phyloP scores from a whole-genome alignment of 2,797 vertebrate genomes.

The Oreochromis mossambicus region DNA sequence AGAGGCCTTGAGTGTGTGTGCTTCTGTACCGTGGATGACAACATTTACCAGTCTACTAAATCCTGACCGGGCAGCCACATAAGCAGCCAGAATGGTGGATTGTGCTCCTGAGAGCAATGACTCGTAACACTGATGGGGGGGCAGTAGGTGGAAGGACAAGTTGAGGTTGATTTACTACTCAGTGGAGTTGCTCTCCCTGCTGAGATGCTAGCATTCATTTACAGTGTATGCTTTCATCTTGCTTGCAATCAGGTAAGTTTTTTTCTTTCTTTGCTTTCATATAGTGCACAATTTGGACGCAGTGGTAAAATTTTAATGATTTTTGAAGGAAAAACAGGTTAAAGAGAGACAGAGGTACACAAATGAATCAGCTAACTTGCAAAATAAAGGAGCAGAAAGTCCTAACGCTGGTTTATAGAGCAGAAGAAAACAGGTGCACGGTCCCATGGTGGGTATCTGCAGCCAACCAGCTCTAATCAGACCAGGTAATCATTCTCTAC shows the following conservation, averaged over 20 bases:
- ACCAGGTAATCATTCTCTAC: conserved; percentile 55
- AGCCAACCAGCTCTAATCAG: conserved; percentile 55
- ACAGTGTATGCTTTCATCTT: neutral
- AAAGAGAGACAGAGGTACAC: neutral
- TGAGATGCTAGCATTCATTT: neutral
- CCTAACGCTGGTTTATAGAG: neutral
- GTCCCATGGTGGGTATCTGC: conserved; percentile 24
- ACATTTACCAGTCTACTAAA: conserved; percentile 62
- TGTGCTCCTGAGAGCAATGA: conserved; percentile 57
- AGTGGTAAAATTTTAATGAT: neutral
- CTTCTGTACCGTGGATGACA: conserved; percentile 29
- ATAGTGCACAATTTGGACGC: neutral
- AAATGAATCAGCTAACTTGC: neutral
- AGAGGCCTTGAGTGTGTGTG: conserved; percentile 44
- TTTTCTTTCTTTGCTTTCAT: neutral
- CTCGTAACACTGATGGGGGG: conserved; percentile 46
- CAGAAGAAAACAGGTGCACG: conserved; percentile 49
- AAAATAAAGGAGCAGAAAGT: neutral
- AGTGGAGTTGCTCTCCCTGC: neutral
- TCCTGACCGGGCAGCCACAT: conserved; percentile 45
- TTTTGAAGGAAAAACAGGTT: neutral
- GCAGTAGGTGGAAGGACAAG: conserved; percentile 58
- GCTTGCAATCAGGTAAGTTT: neutral
- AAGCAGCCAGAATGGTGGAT: conserved; percentile 48
- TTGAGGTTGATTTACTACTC: conserved; percentile 54